Evolutionary conservation across 92 coral and sea anemone genomes (phyloP).

Genomic region (Palythoa heliodiscus): DNA sequence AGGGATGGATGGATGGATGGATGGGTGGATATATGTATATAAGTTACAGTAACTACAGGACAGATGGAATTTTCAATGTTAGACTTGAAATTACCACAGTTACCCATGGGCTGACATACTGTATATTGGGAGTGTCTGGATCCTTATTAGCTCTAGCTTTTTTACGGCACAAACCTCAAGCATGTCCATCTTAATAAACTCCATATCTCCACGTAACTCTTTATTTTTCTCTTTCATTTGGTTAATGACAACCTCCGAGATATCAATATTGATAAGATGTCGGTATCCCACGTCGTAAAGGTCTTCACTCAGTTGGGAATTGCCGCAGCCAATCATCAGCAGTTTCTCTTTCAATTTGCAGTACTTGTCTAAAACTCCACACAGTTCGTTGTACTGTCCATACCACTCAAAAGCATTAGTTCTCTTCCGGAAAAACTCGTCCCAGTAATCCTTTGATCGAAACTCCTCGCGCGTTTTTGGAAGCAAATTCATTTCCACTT

Average conservation of each 20-base stretch:
- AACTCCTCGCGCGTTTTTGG: conserved; percentile 62
- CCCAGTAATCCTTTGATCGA: conserved; percentile 69
- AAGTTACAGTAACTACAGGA: no score
- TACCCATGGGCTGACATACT: no score
- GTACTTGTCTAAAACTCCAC: conserved; percentile 76
- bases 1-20: no score
- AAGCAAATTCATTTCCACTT: conserved; percentile 56
- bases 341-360: conserved; percentile 70
- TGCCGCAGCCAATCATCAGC: conserved; percentile 62
- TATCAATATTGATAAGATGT: conserved; percentile 70
- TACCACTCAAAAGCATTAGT: conserved; percentile 65
- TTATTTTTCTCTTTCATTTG: conserved; percentile 73
- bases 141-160: not conserved
- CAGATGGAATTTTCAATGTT: no score
- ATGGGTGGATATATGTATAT: no score
- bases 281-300: conserved; percentile 86
- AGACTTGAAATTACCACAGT: no score
- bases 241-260: conserved; percentile 67
- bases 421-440: conserved; percentile 62
- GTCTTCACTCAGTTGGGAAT: conserved; percentile 74
- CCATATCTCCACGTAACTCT: conserved; percentile 64
- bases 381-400: conserved; percentile 70
- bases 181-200: conserved; percentile 69
- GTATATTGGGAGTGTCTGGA: no score
- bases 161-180: conserved; percentile 36